Base-by-base conservation (phyloP, 2,113 vertebrate species). In the Rallus limicola region DNA sequence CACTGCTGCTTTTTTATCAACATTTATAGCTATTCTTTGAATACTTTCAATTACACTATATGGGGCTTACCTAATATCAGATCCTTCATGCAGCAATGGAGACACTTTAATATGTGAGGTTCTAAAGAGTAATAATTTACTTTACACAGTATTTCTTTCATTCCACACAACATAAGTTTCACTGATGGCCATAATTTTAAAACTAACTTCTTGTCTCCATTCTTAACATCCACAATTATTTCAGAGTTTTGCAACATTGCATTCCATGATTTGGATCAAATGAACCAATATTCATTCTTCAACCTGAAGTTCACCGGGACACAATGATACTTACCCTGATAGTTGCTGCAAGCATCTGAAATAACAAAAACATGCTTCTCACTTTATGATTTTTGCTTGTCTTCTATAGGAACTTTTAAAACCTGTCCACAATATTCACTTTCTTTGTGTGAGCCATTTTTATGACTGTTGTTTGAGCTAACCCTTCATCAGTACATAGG, bases 1-100 rank as follows among this genome's bases (percentile, higher is more conserved):
- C 53, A 31, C 40, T 71, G 29, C 8, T 62, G 28, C n/a, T 33
- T 85, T 85, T 90, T 76, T n/a, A 76, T 56, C 38, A 78, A 62
- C 17, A 75, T 62, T 97, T 97, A 71, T 53, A 69, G 56, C 68
- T 94, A 65, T 93, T 90, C 40, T 85, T 81, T 91, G 50, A 89
- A 86, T 4, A 52, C 38, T 67, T 78, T 94, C 34, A 93, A 65
- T 93, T 70, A 88, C n/a, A 82, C 6, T 58, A 56, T 70, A 82
- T 83, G 28, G 4, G 15, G 16, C 58, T 95, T 92, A 76, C 26
- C 58, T 80, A 65, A 71, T 86, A 79, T 21, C 38, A 71, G 59
- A 77, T 71, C 9, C 65, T 94, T 96, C 89, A 85, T 46, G n/a
- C 15, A 63, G 81, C 82, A 94, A 42, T 17, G 85, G 46, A 91